Base-by-base conservation (phyloP, 2,888 invertebrate species). In the Nephrotoma appendiculata region DNA sequence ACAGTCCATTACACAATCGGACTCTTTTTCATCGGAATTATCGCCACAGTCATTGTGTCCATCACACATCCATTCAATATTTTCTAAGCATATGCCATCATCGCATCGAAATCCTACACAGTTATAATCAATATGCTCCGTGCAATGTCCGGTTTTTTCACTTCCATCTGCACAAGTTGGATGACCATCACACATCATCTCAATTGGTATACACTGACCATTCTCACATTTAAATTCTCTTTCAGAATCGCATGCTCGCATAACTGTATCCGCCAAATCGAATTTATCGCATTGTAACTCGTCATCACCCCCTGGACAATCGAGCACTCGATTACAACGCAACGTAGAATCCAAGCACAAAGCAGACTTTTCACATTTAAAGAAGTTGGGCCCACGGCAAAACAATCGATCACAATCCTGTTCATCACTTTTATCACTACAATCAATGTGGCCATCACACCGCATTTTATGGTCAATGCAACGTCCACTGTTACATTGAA, bases 141-240 rank as follows among this genome's bases (percentile, higher is more conserved):
- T 89, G 88, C 93, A 93, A 0, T 91, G 91, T 9, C 88, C 88
- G 0, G 87, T 83, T 90, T 97, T 96, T 89, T 96, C 96, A 0
- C 95, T 94, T 83, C 91, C 92, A 90, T 98, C 97, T 0, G 89
- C 88, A 89, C 98, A 98, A 90, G 98, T 96, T 5, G 91, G 90
- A 7, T 93, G 92, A 0, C 93, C 93, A 89, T 98, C 95, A 90
- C 97, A 97, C 86, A 94, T 93, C 90, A 93, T 93, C 87, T 91
- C 92, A 85, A 93, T 90, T 0, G 94, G 94, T 87, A 98, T 94
- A 89, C 98, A 98, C 71, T 92, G 89, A 5, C 89, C 89, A 87
- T 92, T 91, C 41, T 89, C 87, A 86, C 92, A 92, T 45, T 88
- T 91, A 87, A 89, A 92, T 88, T 91, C 91, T 44, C 19, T 19